Base-by-base conservation (phyloP, 37 sponge, comb jelly and placozoan genomes). In the Halichondria panicea region DNA sequence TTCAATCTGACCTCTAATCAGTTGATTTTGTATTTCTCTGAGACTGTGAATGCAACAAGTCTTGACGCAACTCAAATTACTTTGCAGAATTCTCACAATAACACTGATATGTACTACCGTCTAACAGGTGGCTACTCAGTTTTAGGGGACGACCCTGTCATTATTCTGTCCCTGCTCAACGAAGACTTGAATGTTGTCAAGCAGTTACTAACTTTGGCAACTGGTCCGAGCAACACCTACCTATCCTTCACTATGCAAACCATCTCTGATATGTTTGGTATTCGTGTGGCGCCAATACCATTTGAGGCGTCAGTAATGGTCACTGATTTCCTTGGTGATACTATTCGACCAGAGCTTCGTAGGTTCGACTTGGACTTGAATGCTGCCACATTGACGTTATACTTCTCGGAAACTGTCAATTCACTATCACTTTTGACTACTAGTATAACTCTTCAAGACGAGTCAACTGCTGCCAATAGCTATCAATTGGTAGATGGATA, bases 331-430 rank as follows among this genome's bases (percentile, higher is more conserved):
- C 44, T 54, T n/a, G 74, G 35, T 44, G 92, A 95, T 37, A 34
- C 8, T 4, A 52, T 87, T 13, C 33, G 58, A 25, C 96, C 96
- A 43, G 25, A 40, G 41, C 59, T 95, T 3, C n/a, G 38, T 7
- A 33, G 58, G 30, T 95, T 88, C 60, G 59, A 80, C 33, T 61
- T 95, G 11, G 90, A 95, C 70, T 41, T 95, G 70, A 87, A 89
- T 82, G 80, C 82, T 19, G 55, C 93, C 18, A 78, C 78, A 1
- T 68, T 95, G 15, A 89, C 89, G 0, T 52, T 95, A 32, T 88
- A 40, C 50, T 95, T 95, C 71, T 82, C 87, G 44, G 96, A 95
- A 60, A 92, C 96, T 11, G 93, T 92, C 9, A 85, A 92, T 44
- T 63, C 68, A 31, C 61, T 77, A 25, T 82, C 82, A 15, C 62